These are phyloP conservation scores for Melolontha melolontha DNA, from an alignment of 2,888 invertebrate species.

Conservation along the genomic window DNA sequence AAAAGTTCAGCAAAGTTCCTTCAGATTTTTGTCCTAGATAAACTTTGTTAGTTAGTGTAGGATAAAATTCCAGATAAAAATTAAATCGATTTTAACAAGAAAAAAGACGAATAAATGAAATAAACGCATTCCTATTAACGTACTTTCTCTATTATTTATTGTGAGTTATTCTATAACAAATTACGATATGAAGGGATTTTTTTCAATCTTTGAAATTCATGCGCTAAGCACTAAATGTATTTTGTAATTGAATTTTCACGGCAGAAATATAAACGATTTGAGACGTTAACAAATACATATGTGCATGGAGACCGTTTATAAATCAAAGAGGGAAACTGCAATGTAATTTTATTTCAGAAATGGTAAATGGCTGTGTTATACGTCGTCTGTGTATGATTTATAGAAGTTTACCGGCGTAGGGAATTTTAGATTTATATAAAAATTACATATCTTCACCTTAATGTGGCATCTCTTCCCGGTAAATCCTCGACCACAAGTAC, in stretches of 20 bases:
- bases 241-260: conserved; percentile 1
- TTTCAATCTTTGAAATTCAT: too few species aligned
- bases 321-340: conserved; percentile 7
- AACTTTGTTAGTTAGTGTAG: conserved; percentile 3
- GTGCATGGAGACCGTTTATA: not conserved
- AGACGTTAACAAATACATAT: not conserved
- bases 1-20: conserved; percentile 5
- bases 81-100: conserved; percentile 9
- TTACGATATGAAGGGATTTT: too few species aligned
- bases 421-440: conserved; percentile 5
- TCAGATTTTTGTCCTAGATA: conserved; percentile 22
- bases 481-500: conserved; percentile 78
- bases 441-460: conserved; percentile 68
- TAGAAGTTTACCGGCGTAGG: not conserved
- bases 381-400: not conserved
- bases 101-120: not conserved
- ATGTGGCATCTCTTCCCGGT: conserved; percentile 78
- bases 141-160: conserved; percentile 1
- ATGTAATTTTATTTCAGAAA: conserved; percentile 16
- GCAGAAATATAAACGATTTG: not conserved
- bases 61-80: conserved; percentile 2
- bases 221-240: not conserved
- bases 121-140: too few species aligned
- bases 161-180: too few species aligned
- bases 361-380: conserved; percentile 13